Percentiles rank a stretch among this genome's conserved stretches.
Evolutionary conservation across 2,113 vertebrate species (phyloP).

Genomic region (Marmota flaviventris): DNA sequence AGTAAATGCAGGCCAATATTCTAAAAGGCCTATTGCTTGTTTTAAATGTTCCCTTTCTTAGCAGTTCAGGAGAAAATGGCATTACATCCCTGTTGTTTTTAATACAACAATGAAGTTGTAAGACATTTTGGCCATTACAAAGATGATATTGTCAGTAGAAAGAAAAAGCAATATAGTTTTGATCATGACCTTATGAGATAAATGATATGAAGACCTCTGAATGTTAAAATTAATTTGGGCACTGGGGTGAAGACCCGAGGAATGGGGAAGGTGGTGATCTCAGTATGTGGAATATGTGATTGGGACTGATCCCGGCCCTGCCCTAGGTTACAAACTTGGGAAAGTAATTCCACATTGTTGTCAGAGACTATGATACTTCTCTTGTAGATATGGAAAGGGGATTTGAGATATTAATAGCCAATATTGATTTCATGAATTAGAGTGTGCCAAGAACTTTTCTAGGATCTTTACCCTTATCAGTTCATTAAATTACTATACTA

Average conservation of each 20-base stretch:
- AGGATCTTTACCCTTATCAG: slow-evolving; percentile 19
- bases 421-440: slow-evolving; percentile 5
- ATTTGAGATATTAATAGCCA: background rate
- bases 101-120: background rate
- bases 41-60: slow-evolving; percentile 26
- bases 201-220: background rate
- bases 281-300: background rate
- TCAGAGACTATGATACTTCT: background rate
- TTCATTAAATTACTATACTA: slow-evolving; percentile 60
- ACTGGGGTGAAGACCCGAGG: background rate
- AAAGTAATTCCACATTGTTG: background rate
- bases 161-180: background rate
- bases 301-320: background rate
- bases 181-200: background rate
- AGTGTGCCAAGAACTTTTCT: slow-evolving; percentile 33
- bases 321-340: background rate
- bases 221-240: slow-evolving; percentile 31
- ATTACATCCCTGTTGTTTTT: background rate
- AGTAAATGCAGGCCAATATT: background rate
- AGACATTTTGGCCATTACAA: background rate
- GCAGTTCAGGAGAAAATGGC: background rate
- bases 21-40: background rate
- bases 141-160: background rate
- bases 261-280: background rate
- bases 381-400: background rate